These are phyloP conservation scores for Camelus bactrianus DNA, from an alignment of 2,113 vertebrate species.

Conservation along the genomic window DNA sequence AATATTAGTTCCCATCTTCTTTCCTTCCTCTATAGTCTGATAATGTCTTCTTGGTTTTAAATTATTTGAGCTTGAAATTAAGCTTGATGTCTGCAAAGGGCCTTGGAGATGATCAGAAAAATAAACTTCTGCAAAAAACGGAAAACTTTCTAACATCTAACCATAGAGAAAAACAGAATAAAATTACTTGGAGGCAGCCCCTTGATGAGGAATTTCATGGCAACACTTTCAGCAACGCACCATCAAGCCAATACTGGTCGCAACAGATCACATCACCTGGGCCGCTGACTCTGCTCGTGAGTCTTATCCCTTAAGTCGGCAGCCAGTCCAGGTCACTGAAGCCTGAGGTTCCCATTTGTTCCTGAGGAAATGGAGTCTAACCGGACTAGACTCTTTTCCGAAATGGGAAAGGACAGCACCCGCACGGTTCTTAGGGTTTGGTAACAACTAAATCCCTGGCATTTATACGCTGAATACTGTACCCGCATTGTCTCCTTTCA, in stretches of 20 bases:
- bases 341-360: neutral
- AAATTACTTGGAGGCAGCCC: neutral
- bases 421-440: neutral
- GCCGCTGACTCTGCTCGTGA: neutral
- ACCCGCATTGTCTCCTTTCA: neutral
- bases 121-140: neutral
- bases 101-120: conserved; percentile 44
- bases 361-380: neutral
- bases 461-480: neutral
- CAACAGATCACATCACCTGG: neutral
- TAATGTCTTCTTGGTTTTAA: neutral
- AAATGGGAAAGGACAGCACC: neutral
- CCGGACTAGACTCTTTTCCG: neutral
- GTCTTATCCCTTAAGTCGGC: neutral
- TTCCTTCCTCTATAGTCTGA: neutral
- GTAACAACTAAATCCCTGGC: neutral
- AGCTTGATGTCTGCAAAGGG: neutral
- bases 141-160: neutral
- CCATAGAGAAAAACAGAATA: neutral
- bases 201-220: neutral
- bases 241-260: neutral
- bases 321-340: neutral
- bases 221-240: neutral
- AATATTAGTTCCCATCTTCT: neutral
- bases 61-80: neutral